Evolutionary conservation across 2,113 vertebrate genomes (phyloP).

Genomic region (Xerus inauris): DNA sequence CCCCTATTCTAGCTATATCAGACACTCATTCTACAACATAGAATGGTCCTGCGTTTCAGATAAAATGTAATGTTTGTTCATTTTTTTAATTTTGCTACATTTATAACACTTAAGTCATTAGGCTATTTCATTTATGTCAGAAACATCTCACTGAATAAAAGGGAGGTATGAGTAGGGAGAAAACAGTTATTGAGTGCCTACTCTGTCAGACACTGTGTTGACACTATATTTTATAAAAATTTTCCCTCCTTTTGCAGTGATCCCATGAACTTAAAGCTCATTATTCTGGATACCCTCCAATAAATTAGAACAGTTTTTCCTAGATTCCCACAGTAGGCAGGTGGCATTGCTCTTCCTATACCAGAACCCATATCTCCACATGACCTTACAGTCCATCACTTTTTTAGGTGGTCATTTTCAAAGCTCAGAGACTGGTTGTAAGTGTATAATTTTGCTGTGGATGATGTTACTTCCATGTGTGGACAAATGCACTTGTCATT

Average conservation of each 20-base stretch:
- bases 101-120: constrained; percentile 16
- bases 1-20: not conserved
- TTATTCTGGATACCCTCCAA: not conserved
- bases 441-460: constrained; percentile 16
- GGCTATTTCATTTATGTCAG: not conserved
- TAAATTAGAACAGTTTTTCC: not conserved
- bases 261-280: not conserved
- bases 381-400: not conserved
- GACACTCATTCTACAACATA: not conserved
- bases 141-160: not conserved
- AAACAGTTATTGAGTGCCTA: not conserved
- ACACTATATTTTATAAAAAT: not conserved
- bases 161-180: not conserved
- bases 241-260: not conserved
- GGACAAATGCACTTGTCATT: not conserved
- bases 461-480: not conserved
- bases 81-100: not conserved
- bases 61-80: not conserved
- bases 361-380: not conserved
- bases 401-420: not conserved
- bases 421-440: constrained; percentile 6
- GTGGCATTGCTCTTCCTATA: not conserved
- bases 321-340: not conserved
- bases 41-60: constrained; percentile 3
- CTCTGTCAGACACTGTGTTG: not conserved